Conservation (phyloP, 2,113 vertebrate genomes). For the Prunella himalayana region DNA sequence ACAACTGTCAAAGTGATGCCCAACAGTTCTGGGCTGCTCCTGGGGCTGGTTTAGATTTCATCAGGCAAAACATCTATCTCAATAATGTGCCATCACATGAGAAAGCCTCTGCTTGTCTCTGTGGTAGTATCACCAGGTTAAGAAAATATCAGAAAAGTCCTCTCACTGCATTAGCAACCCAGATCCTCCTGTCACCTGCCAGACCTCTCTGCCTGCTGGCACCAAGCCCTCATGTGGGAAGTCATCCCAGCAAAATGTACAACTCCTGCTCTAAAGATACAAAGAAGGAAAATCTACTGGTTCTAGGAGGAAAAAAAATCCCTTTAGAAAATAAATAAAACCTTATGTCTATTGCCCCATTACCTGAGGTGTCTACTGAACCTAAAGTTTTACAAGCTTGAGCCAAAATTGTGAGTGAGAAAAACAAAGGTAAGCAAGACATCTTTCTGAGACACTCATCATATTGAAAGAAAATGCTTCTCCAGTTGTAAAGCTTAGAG, state of each 20-base stretch:
- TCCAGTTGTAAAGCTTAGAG: not conserved
- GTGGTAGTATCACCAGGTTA: accelerated
- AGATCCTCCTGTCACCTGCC: not conserved
- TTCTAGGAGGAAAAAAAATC: not conserved
- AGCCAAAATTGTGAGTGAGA: not conserved
- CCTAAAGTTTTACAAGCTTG: not conserved
- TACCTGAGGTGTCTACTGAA: not conserved
- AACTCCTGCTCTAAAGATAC: not conserved
- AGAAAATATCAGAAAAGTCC: not conserved
- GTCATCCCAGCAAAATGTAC: not conserved
- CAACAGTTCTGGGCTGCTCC: accelerated
- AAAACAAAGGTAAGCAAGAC: not conserved
- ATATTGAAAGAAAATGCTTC: not conserved
- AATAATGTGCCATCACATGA: not conserved
- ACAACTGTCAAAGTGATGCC: accelerated
- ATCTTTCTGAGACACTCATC: not conserved
- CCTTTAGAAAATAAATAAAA: not conserved
- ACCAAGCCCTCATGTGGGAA: not conserved
- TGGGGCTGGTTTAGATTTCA: not conserved
- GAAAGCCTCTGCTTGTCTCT: not conserved
- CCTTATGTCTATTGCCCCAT: not conserved
- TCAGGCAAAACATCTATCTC: not conserved
- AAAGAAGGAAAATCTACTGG: not conserved
- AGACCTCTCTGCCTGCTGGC: not conserved
- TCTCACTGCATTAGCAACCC: not conserved